Evolutionary conservation across 1,140 invertebrate species (phyloP), one percentile per base, ranked within the genome.

Genomic region (Zaprionus ghesquierei): DNA sequence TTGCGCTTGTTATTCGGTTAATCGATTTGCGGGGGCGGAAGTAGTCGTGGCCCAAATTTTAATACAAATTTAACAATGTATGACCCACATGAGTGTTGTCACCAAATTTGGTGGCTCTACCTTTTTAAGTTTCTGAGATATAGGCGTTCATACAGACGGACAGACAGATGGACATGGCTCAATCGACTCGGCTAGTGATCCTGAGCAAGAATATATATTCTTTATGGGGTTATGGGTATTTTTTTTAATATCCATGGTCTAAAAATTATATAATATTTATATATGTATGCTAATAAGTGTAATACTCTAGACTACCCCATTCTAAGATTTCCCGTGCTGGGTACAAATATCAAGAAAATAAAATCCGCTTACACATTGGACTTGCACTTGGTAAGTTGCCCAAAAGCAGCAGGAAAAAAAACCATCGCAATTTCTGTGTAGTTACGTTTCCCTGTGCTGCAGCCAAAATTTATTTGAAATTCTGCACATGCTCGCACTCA

Each of bases 401-500:
- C 69, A 71, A 66, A 71, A 65, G 49, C 33, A 10, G 18, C 46
- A 35, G 31, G 20, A 35, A 10, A 55, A 35, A 10, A 55, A 51
- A 31, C 56, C 23, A 15, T 10, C 9, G 51, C 54, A 41, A 54
- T 29, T 38, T 76, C 53, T 79, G 53, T 79, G 53, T 25, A 64
- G 58, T 58, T 38, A 58, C 20, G 59, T 62, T 78, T 58, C 60
- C 31, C 64, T 46, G 51, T 27, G 68, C 51, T n/a, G 22, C 18
- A 22, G 38, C n/a, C n/a, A 31, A 71, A 77, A 72, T 80, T 69
- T 80, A 85, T 79, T 89, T 84, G 63, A 77, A 73, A 89, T 89
- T 89, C 85, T 84, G 61, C 79, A 78, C 79, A 89, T 89, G 84
- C 84, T 75, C 79, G 70, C 79, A 89, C 84, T 89, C 84, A 84